Conservation (phyloP, 2,888 invertebrate genomes). For the Papilio protenor region DNA sequence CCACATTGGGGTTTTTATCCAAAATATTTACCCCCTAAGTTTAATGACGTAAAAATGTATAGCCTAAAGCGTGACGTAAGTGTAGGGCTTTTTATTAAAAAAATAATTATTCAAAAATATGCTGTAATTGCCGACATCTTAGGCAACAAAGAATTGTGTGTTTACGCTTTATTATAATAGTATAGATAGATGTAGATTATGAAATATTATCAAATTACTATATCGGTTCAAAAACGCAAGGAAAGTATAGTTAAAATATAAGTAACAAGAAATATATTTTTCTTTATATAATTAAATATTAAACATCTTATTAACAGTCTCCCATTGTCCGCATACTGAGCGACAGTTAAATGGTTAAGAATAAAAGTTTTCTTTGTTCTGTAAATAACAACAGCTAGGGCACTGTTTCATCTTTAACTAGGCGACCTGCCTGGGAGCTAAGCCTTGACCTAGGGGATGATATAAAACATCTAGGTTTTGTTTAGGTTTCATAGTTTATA, state of each 20-base stretch:
- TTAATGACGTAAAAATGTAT: too few relatives aligned
- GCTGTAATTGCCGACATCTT: too few relatives aligned
- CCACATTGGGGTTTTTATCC: too few relatives aligned
- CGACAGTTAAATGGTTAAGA: constrained; percentile 17
- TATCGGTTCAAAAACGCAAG: too few relatives aligned
- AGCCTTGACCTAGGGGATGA: constrained; percentile 39
- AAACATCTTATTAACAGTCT: constrained; percentile 11
- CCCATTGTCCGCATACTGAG: background rate
- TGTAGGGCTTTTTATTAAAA: too few relatives aligned
- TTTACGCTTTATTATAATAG: too few relatives aligned
- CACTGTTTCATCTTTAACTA: constrained; percentile 37
- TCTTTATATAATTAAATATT: background rate
- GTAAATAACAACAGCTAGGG: constrained; percentile 21
- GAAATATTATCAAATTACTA: too few relatives aligned
- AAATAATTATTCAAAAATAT: too few relatives aligned
- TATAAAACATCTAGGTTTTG: constrained; percentile 34
- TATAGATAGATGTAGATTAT: too few relatives aligned
- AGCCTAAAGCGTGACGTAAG: too few relatives aligned
- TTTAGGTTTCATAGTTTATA: constrained; percentile 4
- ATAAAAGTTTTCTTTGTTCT: constrained; percentile 23
- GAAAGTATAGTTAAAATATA: background rate
- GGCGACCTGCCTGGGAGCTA: constrained; percentile 6
- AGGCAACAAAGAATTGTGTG: too few relatives aligned
- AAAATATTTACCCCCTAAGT: too few relatives aligned
- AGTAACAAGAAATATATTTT: background rate